A percentile compares a stretch with the other conserved stretches of the same genome.
phyloP scores from a whole-genome alignment of 2,888 invertebrate genomes.

The Heliconius hortense region DNA sequence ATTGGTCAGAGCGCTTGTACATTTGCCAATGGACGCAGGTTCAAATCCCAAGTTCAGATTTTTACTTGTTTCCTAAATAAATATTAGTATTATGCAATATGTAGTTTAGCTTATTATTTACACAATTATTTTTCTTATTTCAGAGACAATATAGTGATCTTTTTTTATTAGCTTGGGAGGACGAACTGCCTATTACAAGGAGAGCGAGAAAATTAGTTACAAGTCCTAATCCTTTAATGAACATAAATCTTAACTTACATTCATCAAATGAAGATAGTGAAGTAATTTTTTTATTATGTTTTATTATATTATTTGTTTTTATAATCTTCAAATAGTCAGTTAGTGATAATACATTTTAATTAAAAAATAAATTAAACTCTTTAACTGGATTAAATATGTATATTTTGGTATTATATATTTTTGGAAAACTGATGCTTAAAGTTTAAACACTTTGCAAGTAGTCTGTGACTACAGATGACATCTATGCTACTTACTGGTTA shows the following conservation, averaged over 20 bases:
- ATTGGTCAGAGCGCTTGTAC: too few species aligned
- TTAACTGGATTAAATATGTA: not conserved
- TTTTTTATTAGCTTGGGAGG: constrained; percentile 94
- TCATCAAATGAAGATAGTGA: constrained; percentile 92
- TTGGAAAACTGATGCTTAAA: not conserved
- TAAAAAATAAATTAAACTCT: too few species aligned
- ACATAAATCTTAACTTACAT: constrained; percentile 78
- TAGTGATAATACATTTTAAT: not conserved
- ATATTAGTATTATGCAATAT: too few species aligned
- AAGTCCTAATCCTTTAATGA: constrained; percentile 81
- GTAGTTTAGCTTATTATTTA: not conserved
- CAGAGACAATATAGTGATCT: constrained; percentile 94
- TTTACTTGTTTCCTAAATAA: too few species aligned
- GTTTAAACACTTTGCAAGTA: too few species aligned
- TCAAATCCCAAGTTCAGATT: too few species aligned
- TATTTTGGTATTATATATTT: not conserved
- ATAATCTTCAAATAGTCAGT: not conserved
- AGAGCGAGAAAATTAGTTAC: constrained; percentile 84
- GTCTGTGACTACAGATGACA: too few species aligned
- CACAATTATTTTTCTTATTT: constrained; percentile 45
- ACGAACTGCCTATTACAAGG: constrained; percentile 86
- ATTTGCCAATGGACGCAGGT: too few species aligned
- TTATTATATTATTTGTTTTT: not conserved
- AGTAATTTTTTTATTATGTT: constrained; percentile 54
- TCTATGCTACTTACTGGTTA: too few species aligned